Conservation (phyloP, 2,113 vertebrate genomes). For the Pholis gunnellus region DNA sequence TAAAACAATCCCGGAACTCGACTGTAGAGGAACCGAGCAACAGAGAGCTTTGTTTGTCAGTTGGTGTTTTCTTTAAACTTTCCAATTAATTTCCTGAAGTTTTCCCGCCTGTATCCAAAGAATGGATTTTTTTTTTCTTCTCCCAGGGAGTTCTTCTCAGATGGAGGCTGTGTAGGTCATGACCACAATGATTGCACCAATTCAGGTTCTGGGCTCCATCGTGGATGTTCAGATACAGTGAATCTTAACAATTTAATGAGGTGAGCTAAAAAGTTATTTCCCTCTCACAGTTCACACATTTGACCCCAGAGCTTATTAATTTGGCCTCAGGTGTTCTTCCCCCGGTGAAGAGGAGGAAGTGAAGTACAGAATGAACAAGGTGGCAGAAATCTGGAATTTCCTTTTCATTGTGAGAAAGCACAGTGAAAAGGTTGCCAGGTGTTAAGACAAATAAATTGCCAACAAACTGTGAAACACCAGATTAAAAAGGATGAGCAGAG, state of each 20-base stretch:
- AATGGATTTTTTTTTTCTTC: not conserved
- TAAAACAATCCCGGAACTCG: constrained; percentile 15
- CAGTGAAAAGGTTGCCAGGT: not conserved
- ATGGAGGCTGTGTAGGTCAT: not conserved
- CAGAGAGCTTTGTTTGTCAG: not conserved
- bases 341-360: not conserved
- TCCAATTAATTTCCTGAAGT: constrained; percentile 19
- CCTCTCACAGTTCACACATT: not conserved
- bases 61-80: not conserved
- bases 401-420: not conserved
- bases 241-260: constrained; percentile 1
- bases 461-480: no score
- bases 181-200: constrained; percentile 5
- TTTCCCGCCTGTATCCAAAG: not conserved
- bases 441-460: not conserved
- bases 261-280: not conserved
- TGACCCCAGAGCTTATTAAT: not conserved
- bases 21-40: not conserved
- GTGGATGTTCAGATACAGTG: not conserved
- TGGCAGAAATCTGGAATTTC: not conserved
- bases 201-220: not conserved
- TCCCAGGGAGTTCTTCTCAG: not conserved
- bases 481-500: not conserved
- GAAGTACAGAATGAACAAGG: not conserved
- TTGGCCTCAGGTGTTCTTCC: not conserved